Evolutionary conservation across 2,113 vertebrate species (phyloP).

Genomic region (Brienomyrus brachyistius): DNA sequence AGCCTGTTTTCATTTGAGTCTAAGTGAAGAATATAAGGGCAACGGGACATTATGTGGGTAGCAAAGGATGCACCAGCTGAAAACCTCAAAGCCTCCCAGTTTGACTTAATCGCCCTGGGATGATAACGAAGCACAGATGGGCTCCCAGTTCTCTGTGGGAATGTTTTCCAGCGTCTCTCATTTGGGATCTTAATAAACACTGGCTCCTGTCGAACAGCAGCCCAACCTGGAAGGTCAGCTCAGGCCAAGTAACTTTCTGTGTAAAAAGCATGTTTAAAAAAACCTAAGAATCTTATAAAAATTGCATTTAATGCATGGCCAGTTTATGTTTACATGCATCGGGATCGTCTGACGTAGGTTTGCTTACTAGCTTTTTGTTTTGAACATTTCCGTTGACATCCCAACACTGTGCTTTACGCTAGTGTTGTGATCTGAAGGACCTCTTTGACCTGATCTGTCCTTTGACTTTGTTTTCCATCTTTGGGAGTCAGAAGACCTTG

Average conservation of each 20-base stretch:
- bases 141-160: not conserved
- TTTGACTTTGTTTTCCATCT: not conserved
- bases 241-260: not conserved
- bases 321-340: not conserved
- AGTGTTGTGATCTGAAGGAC: not conserved
- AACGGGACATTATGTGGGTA: not conserved
- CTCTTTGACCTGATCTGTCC: not conserved
- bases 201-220: not conserved
- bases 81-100: not conserved
- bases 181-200: not conserved
- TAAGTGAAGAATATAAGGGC: not conserved
- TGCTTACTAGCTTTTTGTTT: not conserved
- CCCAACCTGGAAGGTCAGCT: not conserved
- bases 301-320: not conserved
- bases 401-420: not conserved
- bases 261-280: not conserved
- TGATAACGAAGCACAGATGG: slow-evolving; percentile 1
- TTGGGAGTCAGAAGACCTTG: not conserved
- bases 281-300: not conserved
- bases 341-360: not conserved
- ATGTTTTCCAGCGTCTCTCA: not conserved
- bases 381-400: not conserved
- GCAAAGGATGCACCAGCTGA: not conserved
- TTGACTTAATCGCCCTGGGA: not conserved
- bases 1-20: not conserved